Conservation (phyloP, 2,113 vertebrate genomes). For the Myocastor coypus region DNA sequence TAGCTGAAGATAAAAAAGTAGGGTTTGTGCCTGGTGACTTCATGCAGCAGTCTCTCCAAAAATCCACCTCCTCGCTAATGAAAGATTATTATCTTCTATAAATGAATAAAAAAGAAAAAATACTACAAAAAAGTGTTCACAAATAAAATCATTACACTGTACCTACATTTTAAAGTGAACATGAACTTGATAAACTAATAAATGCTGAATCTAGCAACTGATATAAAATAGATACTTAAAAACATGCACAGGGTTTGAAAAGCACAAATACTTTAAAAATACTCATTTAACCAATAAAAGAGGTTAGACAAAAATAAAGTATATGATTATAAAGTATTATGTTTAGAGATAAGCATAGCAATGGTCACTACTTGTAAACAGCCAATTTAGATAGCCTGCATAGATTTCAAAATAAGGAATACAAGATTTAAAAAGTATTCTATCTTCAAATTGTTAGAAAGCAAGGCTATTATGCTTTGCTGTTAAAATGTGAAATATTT, state of each 20-base stretch:
- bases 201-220: not conserved
- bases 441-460: not conserved
- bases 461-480: not conserved
- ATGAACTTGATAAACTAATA: not conserved
- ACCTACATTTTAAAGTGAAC: not conserved
- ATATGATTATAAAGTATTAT: slow-evolving; percentile 6
- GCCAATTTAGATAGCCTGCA: not conserved
- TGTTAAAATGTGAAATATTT: not conserved
- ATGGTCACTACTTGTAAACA: slow-evolving; percentile 38
- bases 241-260: slow-evolving; percentile 17
- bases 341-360: slow-evolving; percentile 48
- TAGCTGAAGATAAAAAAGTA: not conserved
- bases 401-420: slow-evolving; percentile 40
- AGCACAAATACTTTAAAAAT: slow-evolving; percentile 29
- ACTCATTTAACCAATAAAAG: slow-evolving; percentile 44
- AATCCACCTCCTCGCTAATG: not conserved
- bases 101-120: not conserved
- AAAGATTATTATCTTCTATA: not conserved
- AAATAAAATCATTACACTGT: not conserved
- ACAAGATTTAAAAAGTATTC: slow-evolving; percentile 3
- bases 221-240: not conserved
- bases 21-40: not conserved
- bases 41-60: too few relatives aligned
- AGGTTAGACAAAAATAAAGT: slow-evolving; percentile 48
- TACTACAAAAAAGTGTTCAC: not conserved